phyloP scores from a whole-genome alignment of 2,797 vertebrate species.

The Eurystomus glaucurus region DNA sequence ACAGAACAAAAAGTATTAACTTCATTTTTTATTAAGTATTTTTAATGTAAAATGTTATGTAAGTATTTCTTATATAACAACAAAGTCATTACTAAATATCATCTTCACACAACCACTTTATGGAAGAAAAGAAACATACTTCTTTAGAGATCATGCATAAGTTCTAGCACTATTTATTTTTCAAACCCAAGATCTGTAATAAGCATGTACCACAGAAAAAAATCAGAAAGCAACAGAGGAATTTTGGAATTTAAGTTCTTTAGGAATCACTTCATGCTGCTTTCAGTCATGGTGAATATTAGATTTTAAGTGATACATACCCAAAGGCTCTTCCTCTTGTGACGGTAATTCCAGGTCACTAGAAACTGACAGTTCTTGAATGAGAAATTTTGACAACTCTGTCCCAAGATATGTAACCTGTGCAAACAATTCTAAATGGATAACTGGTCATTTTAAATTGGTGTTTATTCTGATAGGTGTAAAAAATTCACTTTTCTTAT shows the following conservation, averaged over 20 bases:
- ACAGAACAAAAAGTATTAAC: not conserved
- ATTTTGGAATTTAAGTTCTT: not conserved
- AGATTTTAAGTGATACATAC: slow-evolving; percentile 57
- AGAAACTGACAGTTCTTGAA: slow-evolving; percentile 28
- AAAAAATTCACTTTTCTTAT: not conserved
- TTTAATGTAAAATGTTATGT: not conserved
- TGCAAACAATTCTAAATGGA: not conserved
- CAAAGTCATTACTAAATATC: not conserved
- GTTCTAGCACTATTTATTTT: not conserved
- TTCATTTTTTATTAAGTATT: not conserved
- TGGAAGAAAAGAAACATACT: not conserved
- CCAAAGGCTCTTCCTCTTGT: slow-evolving; percentile 37
- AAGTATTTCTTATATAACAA: not conserved
- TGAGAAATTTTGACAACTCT: slow-evolving; percentile 80
- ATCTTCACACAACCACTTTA: not conserved
- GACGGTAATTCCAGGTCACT: not conserved
- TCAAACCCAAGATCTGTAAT: not conserved
- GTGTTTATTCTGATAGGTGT: not conserved
- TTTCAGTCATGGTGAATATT: not conserved
- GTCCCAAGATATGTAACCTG: slow-evolving; percentile 87
- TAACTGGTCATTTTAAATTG: not conserved
- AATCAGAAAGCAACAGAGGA: not conserved
- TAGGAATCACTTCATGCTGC: not conserved
- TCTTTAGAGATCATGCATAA: not conserved
- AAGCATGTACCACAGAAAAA: not conserved